phyloP scores from a whole-genome alignment of 2,113 vertebrate species.

The Mirza zaza region DNA sequence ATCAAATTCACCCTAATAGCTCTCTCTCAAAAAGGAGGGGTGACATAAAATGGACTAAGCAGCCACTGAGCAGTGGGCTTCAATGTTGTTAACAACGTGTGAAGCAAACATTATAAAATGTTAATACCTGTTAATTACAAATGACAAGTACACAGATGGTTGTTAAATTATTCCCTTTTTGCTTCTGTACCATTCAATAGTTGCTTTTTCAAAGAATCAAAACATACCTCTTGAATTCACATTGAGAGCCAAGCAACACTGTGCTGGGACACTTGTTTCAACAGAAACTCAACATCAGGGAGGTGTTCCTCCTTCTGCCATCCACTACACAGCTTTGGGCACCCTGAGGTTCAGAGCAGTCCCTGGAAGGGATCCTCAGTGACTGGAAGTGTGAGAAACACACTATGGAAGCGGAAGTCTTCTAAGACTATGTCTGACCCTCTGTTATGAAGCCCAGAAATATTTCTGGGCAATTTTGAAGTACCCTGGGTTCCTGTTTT shows the following conservation, averaged over 20 bases:
- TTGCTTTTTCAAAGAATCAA: conserved; percentile 1
- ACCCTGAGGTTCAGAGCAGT: fast-evolving
- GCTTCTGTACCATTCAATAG: neutral
- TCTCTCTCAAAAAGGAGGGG: neutral
- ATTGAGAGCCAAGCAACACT: neutral
- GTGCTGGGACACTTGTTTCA: neutral
- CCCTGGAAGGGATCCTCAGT: fast-evolving
- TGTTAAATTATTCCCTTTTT: conserved; percentile 60
- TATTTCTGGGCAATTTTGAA: neutral
- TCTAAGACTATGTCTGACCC: neutral
- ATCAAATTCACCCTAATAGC: neutral
- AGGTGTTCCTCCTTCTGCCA: fast-evolving
- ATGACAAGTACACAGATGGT: conserved; percentile 4
- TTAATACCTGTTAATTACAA: conserved; percentile 37
- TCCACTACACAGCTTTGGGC: neutral
- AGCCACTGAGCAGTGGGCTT: neutral
- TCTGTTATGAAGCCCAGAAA: neutral
- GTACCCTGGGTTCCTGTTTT: neutral
- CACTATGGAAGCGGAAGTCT: fast-evolving
- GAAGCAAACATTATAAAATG: neutral
- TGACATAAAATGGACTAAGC: neutral
- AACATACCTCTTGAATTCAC: neutral
- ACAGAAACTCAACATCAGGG: fast-evolving
- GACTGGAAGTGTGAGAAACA: neutral
- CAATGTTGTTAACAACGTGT: neutral